phyloP scores from a whole-genome alignment of 1,140 invertebrate species.

The Ips nitidus region DNA sequence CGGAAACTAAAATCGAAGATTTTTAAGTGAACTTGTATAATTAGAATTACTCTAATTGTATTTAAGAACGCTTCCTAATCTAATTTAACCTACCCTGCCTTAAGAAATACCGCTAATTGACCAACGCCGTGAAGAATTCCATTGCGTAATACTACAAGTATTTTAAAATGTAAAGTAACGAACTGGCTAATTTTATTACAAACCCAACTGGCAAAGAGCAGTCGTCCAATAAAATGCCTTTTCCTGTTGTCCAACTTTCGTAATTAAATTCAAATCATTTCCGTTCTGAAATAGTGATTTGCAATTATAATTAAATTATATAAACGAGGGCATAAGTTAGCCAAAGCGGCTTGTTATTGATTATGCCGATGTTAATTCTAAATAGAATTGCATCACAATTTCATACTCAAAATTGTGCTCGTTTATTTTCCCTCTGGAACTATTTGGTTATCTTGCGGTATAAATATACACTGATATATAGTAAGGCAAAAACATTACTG shows the following conservation, averaged over 20 bases:
- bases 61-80: not conserved
- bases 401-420: too few species aligned
- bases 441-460: too few species aligned
- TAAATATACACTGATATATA: too few species aligned
- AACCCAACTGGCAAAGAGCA: conserved; percentile 1
- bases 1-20: too few species aligned
- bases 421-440: too few species aligned
- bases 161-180: conserved; percentile 7
- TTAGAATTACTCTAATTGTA: not conserved
- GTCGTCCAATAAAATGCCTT: conserved; percentile 7
- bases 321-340: conserved; percentile 7
- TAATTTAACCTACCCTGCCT: conserved; percentile 1
- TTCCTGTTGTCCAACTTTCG: conserved; percentile 13
- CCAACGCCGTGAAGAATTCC: conserved; percentile 3
- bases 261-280: conserved; percentile 17
- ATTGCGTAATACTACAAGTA: not conserved
- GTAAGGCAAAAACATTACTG: too few species aligned
- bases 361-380: not conserved
- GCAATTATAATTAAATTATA: conserved; percentile 14
- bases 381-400: too few species aligned
- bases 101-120: not conserved
- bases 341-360: conserved; percentile 3
- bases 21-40: too few species aligned
- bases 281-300: conserved; percentile 3
- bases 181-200: conserved; percentile 4